Base-by-base conservation (phyloP, 2,888 invertebrate genomes). In the Orthonevra nobilis region DNA sequence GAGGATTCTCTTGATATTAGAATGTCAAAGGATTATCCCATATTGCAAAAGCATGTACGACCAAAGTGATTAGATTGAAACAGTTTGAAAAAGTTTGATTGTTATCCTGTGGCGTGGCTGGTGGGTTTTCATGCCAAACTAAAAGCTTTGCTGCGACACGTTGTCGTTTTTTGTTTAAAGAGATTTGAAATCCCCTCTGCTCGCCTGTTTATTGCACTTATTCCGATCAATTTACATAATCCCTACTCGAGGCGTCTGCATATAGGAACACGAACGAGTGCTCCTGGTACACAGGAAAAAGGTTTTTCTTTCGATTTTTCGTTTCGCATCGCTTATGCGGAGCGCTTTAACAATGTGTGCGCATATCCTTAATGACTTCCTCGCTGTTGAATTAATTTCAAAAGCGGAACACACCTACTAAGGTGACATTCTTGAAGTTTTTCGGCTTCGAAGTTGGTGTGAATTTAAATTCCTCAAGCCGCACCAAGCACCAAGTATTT, bases 281-380 rank as follows among this genome's bases (percentile, higher is more conserved):
- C n/a, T n/a, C n/a, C n/a, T n/a, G 15, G 3, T 46, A 5, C 4
- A 14, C 5, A 3, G 10, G 0, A 23, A n/a, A 46, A 14, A 20
- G n/a, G 34, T 9, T 38, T 38, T 3, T 6, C 20, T 46, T 14
- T 26, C n/a, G n/a, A n/a, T 3, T 28, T 26, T 28, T 26, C 15
- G 9, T 6, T 26, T n/a, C n/a, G n/a, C n/a, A n/a, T n/a, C n/a
- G n/a, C n/a, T n/a, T n/a, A n/a, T n/a, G n/a, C n/a, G n/a, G 9
- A 46, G n/a, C n/a, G 15, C 5, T 6, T 32, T 32, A 44, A 34
- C 14, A 60, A 44, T 44, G 58, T 58, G 58, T 42, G 58, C 60
- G n/a, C 23, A 46, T 44, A 34, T 34, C 34, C 34, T 30, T 34
- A 44, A 60, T 44, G 44, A 15, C 44, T 23, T 32, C 44, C 19